These are phyloP conservation scores for Agonum fuliginosum DNA, from an alignment of 2,888 invertebrate species.

Conservation along the genomic window DNA sequence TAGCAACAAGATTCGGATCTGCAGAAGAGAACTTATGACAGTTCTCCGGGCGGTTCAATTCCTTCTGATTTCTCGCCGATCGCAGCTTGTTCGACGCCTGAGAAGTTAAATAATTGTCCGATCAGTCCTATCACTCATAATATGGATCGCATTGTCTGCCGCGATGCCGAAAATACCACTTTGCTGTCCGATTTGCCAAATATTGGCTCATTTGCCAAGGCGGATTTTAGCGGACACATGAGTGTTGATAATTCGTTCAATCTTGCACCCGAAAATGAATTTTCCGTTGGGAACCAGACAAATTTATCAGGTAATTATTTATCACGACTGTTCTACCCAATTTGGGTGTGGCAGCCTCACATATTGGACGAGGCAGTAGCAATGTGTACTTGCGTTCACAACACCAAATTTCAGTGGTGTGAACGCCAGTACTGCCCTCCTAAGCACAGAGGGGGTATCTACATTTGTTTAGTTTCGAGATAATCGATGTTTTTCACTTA, in stretches of 20 bases:
- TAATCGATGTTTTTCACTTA: no score
- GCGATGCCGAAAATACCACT: neutral
- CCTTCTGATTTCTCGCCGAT: constrained; percentile 43
- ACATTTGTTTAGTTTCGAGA: no score
- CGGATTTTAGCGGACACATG: constrained; percentile 76
- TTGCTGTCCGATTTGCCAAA: constrained; percentile 62
- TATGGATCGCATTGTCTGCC: constrained; percentile 15
- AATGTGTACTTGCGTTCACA: no score
- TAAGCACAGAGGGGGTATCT: no score
- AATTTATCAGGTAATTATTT: constrained; percentile 62
- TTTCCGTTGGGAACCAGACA: constrained; percentile 63
- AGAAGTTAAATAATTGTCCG: constrained; percentile 31
- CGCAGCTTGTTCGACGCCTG: constrained; percentile 17
- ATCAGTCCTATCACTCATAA: constrained; percentile 33
- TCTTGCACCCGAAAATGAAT: constrained; percentile 70
- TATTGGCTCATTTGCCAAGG: constrained; percentile 72
- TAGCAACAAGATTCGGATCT: constrained; percentile 13
- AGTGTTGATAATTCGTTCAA: constrained; percentile 74
- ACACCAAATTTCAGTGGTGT: no score
- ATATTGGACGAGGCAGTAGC: no score
- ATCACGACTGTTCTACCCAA: neutral
- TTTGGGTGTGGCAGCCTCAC: no score
- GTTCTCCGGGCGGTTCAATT: neutral
- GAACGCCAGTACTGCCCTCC: no score
- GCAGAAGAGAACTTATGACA: constrained; percentile 44